phyloP scores from a whole-genome alignment of 2,888 invertebrate genomes.

The Drosophila paucipuncta region DNA sequence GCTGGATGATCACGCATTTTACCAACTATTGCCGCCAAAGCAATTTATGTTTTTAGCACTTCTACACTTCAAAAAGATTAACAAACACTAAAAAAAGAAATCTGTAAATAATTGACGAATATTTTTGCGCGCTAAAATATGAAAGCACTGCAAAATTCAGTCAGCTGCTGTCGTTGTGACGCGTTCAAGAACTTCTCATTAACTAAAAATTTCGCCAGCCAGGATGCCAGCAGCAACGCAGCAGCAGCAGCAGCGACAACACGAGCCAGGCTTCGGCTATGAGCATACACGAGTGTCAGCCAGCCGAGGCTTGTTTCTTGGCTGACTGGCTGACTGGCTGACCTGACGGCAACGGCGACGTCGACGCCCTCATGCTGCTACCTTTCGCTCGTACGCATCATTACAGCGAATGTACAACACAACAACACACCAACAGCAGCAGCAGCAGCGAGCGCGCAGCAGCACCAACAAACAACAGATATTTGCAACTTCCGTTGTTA shows the following conservation, averaged over 20 bases:
- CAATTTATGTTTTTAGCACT: neutral
- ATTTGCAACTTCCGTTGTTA: conserved; percentile 73
- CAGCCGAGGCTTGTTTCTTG: conserved; percentile 35
- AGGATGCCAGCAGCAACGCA: conserved; percentile 15
- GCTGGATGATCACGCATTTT: conserved; percentile 84
- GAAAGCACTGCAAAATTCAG: neutral
- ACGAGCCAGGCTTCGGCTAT: conserved; percentile 25
- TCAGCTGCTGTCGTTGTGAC: conserved; percentile 37
- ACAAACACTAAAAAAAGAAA: conserved; percentile 4
- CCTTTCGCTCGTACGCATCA: conserved; percentile 32
- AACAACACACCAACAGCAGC: conserved; percentile 19
- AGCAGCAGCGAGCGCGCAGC: conserved; percentile 14
- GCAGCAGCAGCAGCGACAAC: neutral
- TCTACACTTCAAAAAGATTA: conserved; percentile 12
- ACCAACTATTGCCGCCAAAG: neutral
- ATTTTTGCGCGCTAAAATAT: conserved; percentile 14
- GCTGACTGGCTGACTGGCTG: neutral
- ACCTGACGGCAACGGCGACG: neutral
- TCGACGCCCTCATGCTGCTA: conserved; percentile 8
- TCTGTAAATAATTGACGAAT: neutral
- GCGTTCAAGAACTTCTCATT: conserved; percentile 52
- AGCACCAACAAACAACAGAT: conserved; percentile 36
- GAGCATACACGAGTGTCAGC: conserved; percentile 38
- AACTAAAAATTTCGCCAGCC: conserved; percentile 53
- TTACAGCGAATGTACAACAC: conserved; percentile 59